A percentile compares a stretch with the other conserved stretches of the same genome.
phyloP scores from a whole-genome alignment of 2,113 vertebrate species.

The Trinectes maculatus region DNA sequence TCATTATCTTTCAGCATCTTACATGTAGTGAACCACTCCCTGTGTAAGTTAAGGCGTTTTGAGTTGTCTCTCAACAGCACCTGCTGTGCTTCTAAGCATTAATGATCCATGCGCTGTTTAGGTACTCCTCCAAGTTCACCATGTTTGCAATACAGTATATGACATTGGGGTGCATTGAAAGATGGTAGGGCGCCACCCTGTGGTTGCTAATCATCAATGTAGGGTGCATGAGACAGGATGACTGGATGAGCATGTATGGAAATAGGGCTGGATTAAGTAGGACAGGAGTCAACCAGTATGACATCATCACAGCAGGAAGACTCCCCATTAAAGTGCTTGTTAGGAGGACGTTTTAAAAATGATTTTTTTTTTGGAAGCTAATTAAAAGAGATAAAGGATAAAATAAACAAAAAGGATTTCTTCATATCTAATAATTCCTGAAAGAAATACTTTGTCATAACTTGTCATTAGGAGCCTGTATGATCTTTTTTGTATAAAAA shows the following conservation, averaged over 20 bases:
- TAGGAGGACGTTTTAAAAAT: neutral
- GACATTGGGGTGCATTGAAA: neutral
- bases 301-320: neutral
- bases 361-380: neutral
- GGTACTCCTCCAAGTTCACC: no score
- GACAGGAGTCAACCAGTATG: neutral
- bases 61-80: neutral
- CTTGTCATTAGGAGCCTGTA: no score
- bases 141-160: no score
- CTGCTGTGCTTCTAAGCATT: no score
- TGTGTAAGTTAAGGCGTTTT: conserved; percentile 1
- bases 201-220: conserved; percentile 32
- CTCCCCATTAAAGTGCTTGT: neutral
- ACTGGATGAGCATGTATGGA: neutral
- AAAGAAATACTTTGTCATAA: no score
- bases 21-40: conserved; percentile 1
- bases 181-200: conserved; percentile 45
- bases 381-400: no score
- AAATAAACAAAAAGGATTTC: no score
- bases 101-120: no score
- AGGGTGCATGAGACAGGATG: neutral
- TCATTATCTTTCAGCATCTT: conserved; percentile 29
- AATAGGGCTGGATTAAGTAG: conserved; percentile 16
- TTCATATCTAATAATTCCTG: no score
- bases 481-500: no score